Conservation (phyloP, 2,797 vertebrate genomes). For the Lateolabrax maculatus region DNA sequence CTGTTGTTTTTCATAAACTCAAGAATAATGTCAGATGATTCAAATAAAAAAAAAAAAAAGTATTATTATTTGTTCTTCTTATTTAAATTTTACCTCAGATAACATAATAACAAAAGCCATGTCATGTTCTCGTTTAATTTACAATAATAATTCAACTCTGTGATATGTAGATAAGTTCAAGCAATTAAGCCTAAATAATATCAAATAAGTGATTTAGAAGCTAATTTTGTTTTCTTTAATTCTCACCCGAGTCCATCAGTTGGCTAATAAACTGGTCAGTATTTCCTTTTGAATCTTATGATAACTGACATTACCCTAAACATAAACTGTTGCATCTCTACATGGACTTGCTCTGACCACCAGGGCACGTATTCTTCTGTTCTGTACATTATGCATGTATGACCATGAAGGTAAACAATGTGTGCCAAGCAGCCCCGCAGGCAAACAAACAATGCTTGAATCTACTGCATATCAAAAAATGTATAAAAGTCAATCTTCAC, state of each 20-base stretch:
- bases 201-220: neutral
- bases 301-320: slow-evolving; percentile 42
- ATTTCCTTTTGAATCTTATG: slow-evolving; percentile 48
- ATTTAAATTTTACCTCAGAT: neutral
- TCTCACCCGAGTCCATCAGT: slow-evolving; percentile 28
- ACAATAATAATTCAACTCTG: slow-evolving; percentile 43
- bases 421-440: slow-evolving; percentile 8
- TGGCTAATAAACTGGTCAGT: slow-evolving; percentile 40
- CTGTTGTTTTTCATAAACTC: neutral
- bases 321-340: neutral
- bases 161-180: neutral
- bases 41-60: too few species aligned
- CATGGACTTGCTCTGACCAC: slow-evolving; percentile 22
- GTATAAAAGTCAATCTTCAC: slow-evolving; percentile 59
- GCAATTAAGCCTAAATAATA: slow-evolving; percentile 1
- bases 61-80: slow-evolving; percentile 37
- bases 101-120: neutral
- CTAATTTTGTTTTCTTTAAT: neutral
- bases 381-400: slow-evolving; percentile 47
- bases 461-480: slow-evolving; percentile 51
- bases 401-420: slow-evolving; percentile 52
- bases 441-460: slow-evolving; percentile 39
- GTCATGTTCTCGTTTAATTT: slow-evolving; percentile 45
- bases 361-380: slow-evolving; percentile 13
- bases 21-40: neutral